Evolutionary conservation across 2,888 invertebrate genomes (phyloP), one percentile per base, ranked within the genome.

Genomic region (Bombyx huttoni): DNA sequence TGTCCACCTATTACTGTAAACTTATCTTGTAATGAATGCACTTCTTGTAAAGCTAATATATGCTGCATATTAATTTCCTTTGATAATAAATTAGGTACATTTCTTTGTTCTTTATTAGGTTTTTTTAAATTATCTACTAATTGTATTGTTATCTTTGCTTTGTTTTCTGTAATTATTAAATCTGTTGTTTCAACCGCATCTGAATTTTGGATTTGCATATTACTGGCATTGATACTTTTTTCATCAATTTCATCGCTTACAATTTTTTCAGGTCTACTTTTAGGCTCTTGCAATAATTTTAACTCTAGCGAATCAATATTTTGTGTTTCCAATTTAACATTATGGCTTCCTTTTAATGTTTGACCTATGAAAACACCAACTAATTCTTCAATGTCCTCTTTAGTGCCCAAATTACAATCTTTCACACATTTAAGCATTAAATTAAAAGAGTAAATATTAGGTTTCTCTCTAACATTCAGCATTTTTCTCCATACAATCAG

Each of bases 401-500:
- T 73, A 65, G 91, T 90, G 0, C 96, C 96, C 55, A 97, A 84
- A 51, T 92, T 91, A 75, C 97, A 97, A 61, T 97, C 96, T 58
- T 94, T 91, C 0, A 94, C 91, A 72, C 93, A 92, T 64, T 94
- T 90, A 0, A 98, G 73, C 73, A 98, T 86, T 34, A 96, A 89
- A 88, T 97, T 96, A 68, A 94, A 98, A 1, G 93, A 91, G 65
- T 89, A 92, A 53, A 94, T 78, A 67, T 91, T 91, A 0, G 97
- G 96, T 48, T 77, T 85, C 47, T 96, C 89, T 49, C 83, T 89
- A 65, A 89, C 84, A 48, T 86, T 79, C 34, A 91, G 73, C 92
- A 98, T 93, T 86, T 94, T 93, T 51, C 94, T 92, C 97, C 97
- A 98, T n/a, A 96, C 93, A 53, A 94, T 74, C 3, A 98, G 77